phyloP scores from a whole-genome alignment of 2,888 invertebrate species.

The Nasonia oneida region DNA sequence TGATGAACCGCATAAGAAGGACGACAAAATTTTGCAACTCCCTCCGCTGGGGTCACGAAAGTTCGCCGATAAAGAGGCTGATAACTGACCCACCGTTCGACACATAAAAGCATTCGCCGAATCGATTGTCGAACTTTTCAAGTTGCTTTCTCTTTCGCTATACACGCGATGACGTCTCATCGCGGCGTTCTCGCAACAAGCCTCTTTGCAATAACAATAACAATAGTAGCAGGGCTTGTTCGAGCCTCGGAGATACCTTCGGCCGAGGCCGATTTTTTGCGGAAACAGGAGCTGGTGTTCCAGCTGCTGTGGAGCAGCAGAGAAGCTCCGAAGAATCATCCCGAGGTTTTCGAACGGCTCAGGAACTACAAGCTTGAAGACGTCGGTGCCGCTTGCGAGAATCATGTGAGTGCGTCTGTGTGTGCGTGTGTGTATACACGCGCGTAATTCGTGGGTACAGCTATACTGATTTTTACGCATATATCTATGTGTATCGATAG shows the following conservation, averaged over 20 bases:
- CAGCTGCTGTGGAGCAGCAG: slow-evolving; percentile 51
- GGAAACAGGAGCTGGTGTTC: slow-evolving; percentile 50
- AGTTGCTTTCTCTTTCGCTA: not conserved
- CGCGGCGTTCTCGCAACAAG: not conserved
- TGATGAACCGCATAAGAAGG: too few relatives aligned
- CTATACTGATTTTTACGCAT: not conserved
- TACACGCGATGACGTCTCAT: not conserved
- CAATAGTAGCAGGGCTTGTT: not conserved
- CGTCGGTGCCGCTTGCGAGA: slow-evolving; percentile 36
- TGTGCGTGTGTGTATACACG: not conserved
- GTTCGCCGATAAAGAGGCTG: slow-evolving; percentile 40
- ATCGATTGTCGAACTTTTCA: slow-evolving; percentile 6
- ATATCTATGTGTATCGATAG: not conserved
- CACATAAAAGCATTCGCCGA: slow-evolving; percentile 26
- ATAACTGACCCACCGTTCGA: slow-evolving; percentile 4
- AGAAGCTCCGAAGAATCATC: slow-evolving; percentile 50
- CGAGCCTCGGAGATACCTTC: not conserved
- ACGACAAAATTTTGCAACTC: slow-evolving; percentile 28
- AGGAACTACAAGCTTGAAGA: slow-evolving; percentile 53
- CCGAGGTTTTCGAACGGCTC: slow-evolving; percentile 53
- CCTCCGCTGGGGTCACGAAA: slow-evolving; percentile 2
- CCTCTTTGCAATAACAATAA: not conserved
- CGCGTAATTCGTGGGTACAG: not conserved
- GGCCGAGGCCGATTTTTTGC: slow-evolving; percentile 35
- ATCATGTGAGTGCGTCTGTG: slow-evolving; percentile 16